Evolutionary conservation across 2,113 vertebrate genomes (phyloP).

Genomic region (Poecilia latipinna): DNA sequence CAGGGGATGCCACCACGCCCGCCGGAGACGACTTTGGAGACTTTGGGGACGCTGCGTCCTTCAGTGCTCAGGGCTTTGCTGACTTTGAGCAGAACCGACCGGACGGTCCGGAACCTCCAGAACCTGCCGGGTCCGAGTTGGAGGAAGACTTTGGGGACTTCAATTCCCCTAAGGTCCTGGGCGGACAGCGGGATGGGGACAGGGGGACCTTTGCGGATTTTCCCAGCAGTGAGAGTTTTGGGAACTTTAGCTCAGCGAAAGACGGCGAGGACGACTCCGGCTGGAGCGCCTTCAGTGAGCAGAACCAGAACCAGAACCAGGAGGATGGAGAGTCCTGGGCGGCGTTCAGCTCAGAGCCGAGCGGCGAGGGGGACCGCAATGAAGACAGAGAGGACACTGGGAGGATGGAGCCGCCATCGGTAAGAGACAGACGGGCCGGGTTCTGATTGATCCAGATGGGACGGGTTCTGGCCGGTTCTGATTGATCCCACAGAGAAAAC

Average conservation of each 20-base stretch:
- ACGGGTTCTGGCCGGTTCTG: too few relatives aligned
- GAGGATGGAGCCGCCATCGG: conserved; percentile 63
- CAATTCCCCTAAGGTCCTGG: conserved; percentile 71
- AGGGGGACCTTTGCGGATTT: conserved; percentile 62
- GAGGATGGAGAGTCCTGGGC: conserved; percentile 87
- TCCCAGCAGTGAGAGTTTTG: conserved; percentile 88
- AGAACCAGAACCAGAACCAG: conserved; percentile 32
- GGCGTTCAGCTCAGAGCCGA: conserved; percentile 84
- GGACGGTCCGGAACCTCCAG: background rate
- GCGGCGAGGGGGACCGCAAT: conserved; percentile 70
- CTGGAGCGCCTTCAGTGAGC: conserved; percentile 90
- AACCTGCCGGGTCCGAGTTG: conserved; percentile 12
- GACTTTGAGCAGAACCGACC: conserved; percentile 64
- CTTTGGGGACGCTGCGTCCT: conserved; percentile 81
- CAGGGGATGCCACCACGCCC: conserved; percentile 66
- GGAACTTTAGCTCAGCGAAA: conserved; percentile 88
- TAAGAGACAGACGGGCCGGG: conserved; percentile 38
- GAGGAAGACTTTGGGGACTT: conserved; percentile 88
- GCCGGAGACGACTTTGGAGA: conserved; percentile 84
- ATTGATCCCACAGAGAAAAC: too few relatives aligned
- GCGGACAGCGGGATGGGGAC: background rate
- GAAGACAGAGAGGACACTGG: conserved; percentile 72
- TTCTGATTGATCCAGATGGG: too few relatives aligned
- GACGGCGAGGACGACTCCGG: conserved; percentile 59
- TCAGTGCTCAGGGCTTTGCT: conserved; percentile 72